Percentiles rank a stretch among this genome's conserved stretches.
These are phyloP conservation scores for Triplophysa bombifrons DNA, from an alignment of 2,797 vertebrate genomes.

Conservation along the genomic window DNA sequence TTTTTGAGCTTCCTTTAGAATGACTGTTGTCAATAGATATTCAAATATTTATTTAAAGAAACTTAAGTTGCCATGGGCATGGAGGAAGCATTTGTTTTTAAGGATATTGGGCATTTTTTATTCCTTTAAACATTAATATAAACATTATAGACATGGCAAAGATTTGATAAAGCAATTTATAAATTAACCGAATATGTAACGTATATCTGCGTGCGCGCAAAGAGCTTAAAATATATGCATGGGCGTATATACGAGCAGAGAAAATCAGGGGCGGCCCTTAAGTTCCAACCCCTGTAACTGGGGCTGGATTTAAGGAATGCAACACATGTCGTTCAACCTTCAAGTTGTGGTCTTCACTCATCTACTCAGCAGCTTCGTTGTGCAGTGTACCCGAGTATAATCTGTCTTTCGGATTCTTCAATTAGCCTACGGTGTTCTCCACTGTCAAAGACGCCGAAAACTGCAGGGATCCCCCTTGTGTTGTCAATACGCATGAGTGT, in stretches of 20 bases:
- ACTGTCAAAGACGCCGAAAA: background rate
- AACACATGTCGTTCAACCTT: background rate
- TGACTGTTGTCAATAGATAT: no score
- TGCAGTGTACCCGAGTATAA: background rate
- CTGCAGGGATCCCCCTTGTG: background rate
- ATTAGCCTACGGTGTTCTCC: background rate
- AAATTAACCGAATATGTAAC: no score
- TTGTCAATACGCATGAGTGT: slow-evolving; percentile 34
- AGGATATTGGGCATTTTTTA: no score
- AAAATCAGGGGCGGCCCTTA: slow-evolving; percentile 28
- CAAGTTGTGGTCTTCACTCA: background rate
- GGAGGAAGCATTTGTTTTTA: no score
- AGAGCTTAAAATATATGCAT: no score
- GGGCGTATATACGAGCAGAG: background rate
- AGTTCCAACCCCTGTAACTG: slow-evolving; percentile 14
- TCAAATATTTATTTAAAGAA: no score
- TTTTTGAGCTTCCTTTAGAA: no score
- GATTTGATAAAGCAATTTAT: no score
- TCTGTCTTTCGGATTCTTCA: background rate
- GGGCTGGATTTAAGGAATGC: slow-evolving; percentile 25
- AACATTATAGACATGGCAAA: no score
- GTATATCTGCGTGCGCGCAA: no score
- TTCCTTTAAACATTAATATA: no score
- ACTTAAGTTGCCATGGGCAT: no score
- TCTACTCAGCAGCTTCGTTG: background rate